Evolutionary conservation across 2,113 vertebrate species (phyloP).

Genomic region (Hypomesus transpacificus): DNA sequence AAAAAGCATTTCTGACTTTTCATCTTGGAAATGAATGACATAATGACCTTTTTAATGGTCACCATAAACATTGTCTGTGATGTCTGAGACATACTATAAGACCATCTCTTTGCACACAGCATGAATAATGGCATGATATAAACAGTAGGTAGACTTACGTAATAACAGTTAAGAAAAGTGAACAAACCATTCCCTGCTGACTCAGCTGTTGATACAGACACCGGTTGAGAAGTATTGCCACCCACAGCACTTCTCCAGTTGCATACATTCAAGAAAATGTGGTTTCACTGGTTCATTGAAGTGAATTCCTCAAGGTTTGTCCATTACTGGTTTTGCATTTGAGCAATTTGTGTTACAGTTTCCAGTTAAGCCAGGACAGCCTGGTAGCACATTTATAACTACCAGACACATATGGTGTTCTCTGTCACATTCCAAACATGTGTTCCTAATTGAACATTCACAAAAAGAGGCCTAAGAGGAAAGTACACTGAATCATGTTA

Average conservation of each 20-base stretch:
- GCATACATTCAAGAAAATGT: background rate
- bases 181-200: background rate
- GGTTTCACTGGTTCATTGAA: too few species aligned
- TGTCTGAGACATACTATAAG: too few species aligned
- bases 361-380: too few species aligned
- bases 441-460: constrained; percentile 1
- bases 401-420: background rate
- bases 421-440: background rate
- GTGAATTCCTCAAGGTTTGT: too few species aligned
- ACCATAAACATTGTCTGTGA: too few species aligned
- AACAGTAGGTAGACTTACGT: background rate
- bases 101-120: background rate
- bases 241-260: background rate
- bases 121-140: background rate
- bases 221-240: background rate
- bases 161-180: background rate
- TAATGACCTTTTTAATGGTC: background rate
- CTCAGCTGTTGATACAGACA: background rate
- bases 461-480: background rate
- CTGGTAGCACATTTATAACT: too few species aligned
- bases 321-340: too few species aligned
- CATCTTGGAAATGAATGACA: background rate
- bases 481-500: too few species aligned
- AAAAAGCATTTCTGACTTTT: background rate
- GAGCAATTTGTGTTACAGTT: too few species aligned